phyloP scores from a whole-genome alignment of 1,140 invertebrate species.

The Drepana arcuata region DNA sequence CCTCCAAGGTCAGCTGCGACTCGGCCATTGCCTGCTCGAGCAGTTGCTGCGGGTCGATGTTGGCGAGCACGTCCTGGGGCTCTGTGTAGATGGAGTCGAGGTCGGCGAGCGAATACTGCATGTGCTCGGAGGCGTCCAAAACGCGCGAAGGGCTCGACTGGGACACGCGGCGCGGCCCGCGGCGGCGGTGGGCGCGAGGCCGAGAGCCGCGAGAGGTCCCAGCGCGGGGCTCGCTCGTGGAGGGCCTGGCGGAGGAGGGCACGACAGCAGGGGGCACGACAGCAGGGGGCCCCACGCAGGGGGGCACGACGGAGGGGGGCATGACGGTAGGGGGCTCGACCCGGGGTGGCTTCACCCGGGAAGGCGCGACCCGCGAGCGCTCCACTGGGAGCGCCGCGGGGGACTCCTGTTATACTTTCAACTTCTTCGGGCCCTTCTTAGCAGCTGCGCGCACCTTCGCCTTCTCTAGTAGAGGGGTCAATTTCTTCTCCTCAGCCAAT shows the following conservation, averaged over 20 bases:
- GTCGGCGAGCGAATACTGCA: slow-evolving; percentile 32
- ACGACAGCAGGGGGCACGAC: too few species aligned
- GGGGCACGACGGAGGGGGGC: too few species aligned
- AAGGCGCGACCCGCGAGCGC: too few species aligned
- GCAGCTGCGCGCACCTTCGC: slow-evolving; percentile 83
- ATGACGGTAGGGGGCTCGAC: too few species aligned
- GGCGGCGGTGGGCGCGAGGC: slow-evolving; percentile 15
- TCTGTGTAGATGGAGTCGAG: slow-evolving; percentile 38
- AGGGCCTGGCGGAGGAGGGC: too few species aligned
- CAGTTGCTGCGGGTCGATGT: slow-evolving; percentile 13
- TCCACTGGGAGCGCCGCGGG: too few species aligned
- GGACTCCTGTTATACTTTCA: slow-evolving; percentile 52
- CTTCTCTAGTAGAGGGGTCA: slow-evolving; percentile 90
- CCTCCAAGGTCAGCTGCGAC: too few species aligned
- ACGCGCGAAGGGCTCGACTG: slow-evolving; percentile 43
- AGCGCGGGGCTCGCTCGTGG: too few species aligned
- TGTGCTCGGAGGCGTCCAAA: slow-evolving; percentile 25
- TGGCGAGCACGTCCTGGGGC: too few species aligned
- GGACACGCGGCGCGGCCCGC: slow-evolving; percentile 28
- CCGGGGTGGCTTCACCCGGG: too few species aligned
- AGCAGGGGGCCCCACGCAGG: too few species aligned
- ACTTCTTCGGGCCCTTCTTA: slow-evolving; percentile 60
- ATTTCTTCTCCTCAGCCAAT: slow-evolving; percentile 92
- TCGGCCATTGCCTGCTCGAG: slow-evolving; percentile 7
- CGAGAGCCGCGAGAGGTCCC: slow-evolving; percentile 15